Evolutionary conservation across 2,797 vertebrate species (phyloP).

Genomic region (Falco rusticolus): DNA sequence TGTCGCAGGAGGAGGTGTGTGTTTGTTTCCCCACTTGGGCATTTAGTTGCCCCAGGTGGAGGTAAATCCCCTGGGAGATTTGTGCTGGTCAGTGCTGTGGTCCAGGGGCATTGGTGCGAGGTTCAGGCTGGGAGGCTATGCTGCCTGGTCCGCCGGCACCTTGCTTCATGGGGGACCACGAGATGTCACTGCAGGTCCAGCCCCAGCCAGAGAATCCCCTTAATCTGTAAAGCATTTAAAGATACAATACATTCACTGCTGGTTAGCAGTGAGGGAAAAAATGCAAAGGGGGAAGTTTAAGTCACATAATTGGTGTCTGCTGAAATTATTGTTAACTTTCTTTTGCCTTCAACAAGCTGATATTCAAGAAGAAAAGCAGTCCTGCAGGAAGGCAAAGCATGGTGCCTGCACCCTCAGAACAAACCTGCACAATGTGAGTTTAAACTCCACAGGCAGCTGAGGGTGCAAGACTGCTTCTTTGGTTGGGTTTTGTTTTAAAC

Average conservation of each 20-base stretch:
- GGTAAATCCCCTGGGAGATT: background rate
- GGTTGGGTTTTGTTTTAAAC: background rate
- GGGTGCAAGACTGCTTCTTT: background rate
- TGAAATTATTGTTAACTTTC: background rate
- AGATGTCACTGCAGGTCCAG: conserved; percentile 62
- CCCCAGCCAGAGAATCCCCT: background rate
- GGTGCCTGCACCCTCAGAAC: background rate
- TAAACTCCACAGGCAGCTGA: background rate
- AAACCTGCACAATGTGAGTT: background rate
- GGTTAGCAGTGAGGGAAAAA: background rate
- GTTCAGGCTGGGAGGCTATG: accelerated
- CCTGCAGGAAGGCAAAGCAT: background rate
- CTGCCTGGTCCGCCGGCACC: background rate
- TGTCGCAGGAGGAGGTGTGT: background rate
- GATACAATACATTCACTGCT: background rate
- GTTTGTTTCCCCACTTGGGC: background rate
- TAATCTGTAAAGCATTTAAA: background rate
- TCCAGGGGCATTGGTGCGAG: accelerated
- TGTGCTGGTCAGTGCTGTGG: background rate
- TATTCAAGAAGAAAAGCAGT: background rate
- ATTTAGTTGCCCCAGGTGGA: background rate
- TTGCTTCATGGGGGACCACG: background rate
- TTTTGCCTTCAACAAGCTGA: background rate
- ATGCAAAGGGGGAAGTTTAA: background rate
- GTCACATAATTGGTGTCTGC: background rate